Conservation (phyloP, 2,888 invertebrate species). For the Tinea trinotella region DNA sequence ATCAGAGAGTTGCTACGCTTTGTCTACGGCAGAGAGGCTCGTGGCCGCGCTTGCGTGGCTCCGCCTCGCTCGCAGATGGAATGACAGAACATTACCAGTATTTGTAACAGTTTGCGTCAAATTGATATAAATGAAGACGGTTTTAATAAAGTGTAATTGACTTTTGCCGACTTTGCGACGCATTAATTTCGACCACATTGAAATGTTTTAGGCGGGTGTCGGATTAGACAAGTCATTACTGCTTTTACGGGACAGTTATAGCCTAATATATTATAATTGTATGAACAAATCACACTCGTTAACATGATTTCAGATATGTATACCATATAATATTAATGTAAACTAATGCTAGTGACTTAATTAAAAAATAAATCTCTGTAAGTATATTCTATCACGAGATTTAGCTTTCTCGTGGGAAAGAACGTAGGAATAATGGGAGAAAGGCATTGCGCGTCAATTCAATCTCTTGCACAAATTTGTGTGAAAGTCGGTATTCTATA, state of each 20-base stretch:
- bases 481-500: too few species aligned
- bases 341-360: too few species aligned
- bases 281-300: too few species aligned
- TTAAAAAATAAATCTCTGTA: too few species aligned
- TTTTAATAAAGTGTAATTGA: slow-evolving; percentile 74
- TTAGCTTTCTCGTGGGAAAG: too few species aligned
- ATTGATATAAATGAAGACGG: slow-evolving; percentile 73
- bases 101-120: slow-evolving; percentile 73
- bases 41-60: slow-evolving; percentile 63
- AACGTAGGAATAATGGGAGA: too few species aligned
- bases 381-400: too few species aligned
- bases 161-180: slow-evolving; percentile 71
- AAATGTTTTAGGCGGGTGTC: slow-evolving; percentile 53
- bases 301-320: too few species aligned
- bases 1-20: slow-evolving; percentile 25
- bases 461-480: too few species aligned
- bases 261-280: too few species aligned
- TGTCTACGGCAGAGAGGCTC: slow-evolving; percentile 37
- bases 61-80: slow-evolving; percentile 62
- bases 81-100: slow-evolving; percentile 69
- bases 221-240: not conserved
- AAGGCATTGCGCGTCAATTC: too few species aligned
- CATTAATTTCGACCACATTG: slow-evolving; percentile 70
- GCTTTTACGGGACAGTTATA: not conserved
- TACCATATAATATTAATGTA: too few species aligned